A percentile compares a stretch with the other conserved stretches of the same genome.
Conservation (phyloP, 35 echinoderm and acorn worm genomes). For the Nesometra sesokonis region DNA sequence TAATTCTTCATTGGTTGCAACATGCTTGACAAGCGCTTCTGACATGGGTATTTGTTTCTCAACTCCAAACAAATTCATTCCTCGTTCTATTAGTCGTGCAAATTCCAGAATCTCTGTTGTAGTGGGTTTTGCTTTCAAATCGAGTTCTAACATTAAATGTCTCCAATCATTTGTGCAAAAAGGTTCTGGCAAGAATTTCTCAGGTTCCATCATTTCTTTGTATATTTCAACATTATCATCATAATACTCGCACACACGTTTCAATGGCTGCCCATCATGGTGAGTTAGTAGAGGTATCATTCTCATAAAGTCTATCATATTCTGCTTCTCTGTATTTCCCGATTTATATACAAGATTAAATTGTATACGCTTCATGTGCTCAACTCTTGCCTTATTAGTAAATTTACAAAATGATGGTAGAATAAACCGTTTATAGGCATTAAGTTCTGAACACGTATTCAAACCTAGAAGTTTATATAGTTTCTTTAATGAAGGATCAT, state of each 20-base stretch:
- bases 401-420: conserved; percentile 5
- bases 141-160: not conserved
- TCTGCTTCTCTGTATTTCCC: not conserved
- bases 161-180: not conserved
- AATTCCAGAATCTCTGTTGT: not conserved
- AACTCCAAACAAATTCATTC: not conserved
- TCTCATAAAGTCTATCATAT: not conserved
- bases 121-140: not conserved
- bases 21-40: not conserved
- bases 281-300: not conserved
- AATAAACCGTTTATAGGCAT: conserved; percentile 19
- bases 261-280: not conserved
- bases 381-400: not conserved
- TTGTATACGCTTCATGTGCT: not conserved
- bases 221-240: not conserved
- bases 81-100: not conserved
- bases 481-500: not conserved
- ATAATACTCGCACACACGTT: not conserved
- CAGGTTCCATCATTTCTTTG: not conserved
- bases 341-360: too few species aligned
- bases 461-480: not conserved
- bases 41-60: not conserved
- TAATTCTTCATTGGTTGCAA: not conserved
- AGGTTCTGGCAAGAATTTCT: not conserved
- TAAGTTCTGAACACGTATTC: not conserved